Evolutionary conservation across 1,140 invertebrate species (phyloP), one percentile per base, ranked within the genome.

Genomic region (Drosophila nannoptera): DNA sequence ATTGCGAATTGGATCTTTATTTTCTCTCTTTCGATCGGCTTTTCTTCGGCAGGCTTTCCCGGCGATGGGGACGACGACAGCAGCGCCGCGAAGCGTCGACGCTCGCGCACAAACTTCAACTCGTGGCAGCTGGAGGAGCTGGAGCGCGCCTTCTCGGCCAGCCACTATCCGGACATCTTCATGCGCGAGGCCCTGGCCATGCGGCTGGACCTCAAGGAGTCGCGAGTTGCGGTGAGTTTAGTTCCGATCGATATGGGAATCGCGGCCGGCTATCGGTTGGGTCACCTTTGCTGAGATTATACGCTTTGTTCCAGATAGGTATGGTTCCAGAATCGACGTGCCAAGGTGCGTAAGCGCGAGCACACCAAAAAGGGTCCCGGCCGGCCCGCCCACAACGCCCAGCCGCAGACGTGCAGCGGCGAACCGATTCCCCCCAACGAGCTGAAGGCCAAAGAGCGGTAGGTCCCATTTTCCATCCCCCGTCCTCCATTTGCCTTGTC

Each of bases 281-380:
- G 22, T 56, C 80, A 83, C 63, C 66, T 83, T 83, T 86, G 81
- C 87, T 88, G 78, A 89, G 87, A 89, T 89, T 88, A 87, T 89
- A 81, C 87, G 75, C 88, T 88, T 84, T 88, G 87, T 89, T 89
- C 78, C 87, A 89, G 87, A 89, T 89, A 99, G 98, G 98, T 99
- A 63, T 99, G 98, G 98, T 99, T 99, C 91, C 99, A 99, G 92
- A 99, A 99, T 91, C 93, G 98, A 52, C 92, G 98, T 55, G 98
- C 98, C 11, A 99, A 99, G 91, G 99, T 98, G 97, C 92, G 98
- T 61, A 99, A 99, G 92, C 98, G 98, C 90, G 98, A 99, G 90
- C 97, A 99, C 91, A 99, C 98, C 55, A 98, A 99, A 91, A 99
- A 99, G 87, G 97, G 98, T 14, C 98, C 98, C 0, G 98, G 98